Evolutionary conservation across 1,140 invertebrate genomes (phyloP), one percentile per base, ranked within the genome.

Genomic region (Pogonus chalceus): DNA sequence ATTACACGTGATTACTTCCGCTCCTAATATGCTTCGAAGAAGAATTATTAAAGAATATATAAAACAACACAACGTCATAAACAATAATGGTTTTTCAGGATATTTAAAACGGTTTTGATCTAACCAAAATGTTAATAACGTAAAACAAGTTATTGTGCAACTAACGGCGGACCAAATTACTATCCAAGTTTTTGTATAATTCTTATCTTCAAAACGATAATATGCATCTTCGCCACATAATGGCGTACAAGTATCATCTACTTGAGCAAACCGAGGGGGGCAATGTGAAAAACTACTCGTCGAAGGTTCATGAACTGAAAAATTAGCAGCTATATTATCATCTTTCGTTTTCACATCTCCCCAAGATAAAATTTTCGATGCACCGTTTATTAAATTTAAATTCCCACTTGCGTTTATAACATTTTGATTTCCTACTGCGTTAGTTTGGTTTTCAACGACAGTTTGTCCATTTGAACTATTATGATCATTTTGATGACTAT

Each of bases 81-180:
- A 90, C 14, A 91, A 80, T 37, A 89, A 82, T 0, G 88, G 86
- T 21, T 87, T 72, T 65, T 91, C 88, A 0, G 89, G 88, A 68
- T 90, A 90, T 12, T 82, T 78, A 63, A 90, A 89, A 56, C 86
- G 72, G 9, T 80, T 78, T 0, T 85, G 81, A 59, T 92, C 89
- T 35, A 92, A 81, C 69, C 90, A 81, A 69, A 92, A 95, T 0
- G 91, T 94, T 20, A 90, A 71, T 0, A 88, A 89, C 63, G 92
- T 87, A 1, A 85, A 74, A 0, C 90, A 90, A 9, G 89, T 88
- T 4, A 88, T 72, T 54, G 90, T 79, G 60, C 90, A 94, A n/a
- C n/a, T n/a, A 1, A 92, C 71, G 68, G 85, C 83, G 0, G 90
- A 87, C 75, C 90, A 87, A 2, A 84, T 79, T 4, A 82, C 84